A percentile compares a stretch with the other conserved stretches of the same genome.
These are phyloP conservation scores for Beris morrisii DNA, from an alignment of 2,888 invertebrate species.

Conservation along the genomic window DNA sequence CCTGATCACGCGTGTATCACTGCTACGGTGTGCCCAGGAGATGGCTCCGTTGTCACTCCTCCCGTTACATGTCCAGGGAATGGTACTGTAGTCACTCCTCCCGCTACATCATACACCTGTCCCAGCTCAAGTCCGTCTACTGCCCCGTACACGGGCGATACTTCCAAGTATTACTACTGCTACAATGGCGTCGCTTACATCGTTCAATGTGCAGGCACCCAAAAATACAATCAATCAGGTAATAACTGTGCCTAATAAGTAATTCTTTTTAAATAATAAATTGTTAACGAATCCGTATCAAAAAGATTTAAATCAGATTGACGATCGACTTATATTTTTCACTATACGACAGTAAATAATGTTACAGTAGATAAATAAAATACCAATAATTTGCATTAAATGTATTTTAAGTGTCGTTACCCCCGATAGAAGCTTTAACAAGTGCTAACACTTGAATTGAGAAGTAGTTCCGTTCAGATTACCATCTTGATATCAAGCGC, in stretches of 20 bases:
- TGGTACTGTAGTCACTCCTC: neutral
- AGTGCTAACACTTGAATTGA: too few relatives aligned
- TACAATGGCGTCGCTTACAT: conserved; percentile 42
- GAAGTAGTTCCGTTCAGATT: too few relatives aligned
- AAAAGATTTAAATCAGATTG: too few relatives aligned
- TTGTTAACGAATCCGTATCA: too few relatives aligned
- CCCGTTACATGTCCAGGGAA: neutral
- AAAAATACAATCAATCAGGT: conserved; percentile 34
- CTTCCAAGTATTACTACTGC: conserved; percentile 49
- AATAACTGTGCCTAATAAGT: conserved; percentile 9
- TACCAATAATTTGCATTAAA: too few relatives aligned
- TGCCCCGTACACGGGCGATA: conserved; percentile 46
- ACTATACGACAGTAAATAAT: too few relatives aligned
- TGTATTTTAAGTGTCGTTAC: too few relatives aligned
- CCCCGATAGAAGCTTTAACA: too few relatives aligned
- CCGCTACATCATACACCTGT: neutral
- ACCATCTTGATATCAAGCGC: too few relatives aligned
- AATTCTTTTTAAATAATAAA: too few relatives aligned
- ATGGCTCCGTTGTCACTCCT: neutral
- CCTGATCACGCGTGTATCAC: neutral
- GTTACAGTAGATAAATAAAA: too few relatives aligned
- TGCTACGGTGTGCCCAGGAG: neutral
- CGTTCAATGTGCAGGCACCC: conserved; percentile 42
- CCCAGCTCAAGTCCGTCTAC: neutral
- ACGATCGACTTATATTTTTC: too few relatives aligned